Base-by-base conservation (phyloP, 2,797 vertebrate genomes). In the Pampus argenteus region DNA sequence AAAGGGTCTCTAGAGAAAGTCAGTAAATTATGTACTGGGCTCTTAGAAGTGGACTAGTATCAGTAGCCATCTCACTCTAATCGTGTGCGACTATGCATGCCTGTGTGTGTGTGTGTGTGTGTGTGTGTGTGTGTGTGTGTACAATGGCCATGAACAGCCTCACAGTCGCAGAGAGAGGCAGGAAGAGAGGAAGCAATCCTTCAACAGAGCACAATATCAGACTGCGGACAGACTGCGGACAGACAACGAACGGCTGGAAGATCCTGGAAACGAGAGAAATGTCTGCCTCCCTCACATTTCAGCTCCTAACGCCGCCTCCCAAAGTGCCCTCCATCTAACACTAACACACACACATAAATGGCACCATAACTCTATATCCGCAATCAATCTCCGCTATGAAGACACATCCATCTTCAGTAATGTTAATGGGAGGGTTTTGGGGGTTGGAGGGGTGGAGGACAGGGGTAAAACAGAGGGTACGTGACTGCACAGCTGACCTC, bases 371-470 rank as follows among this genome's bases (percentile, higher is more conserved):
- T 96, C 96, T 92, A 97, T 98, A 97, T 97, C 97, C 95, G 96
- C 97, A 97, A 99, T 99, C 97, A 98, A 98, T 99, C 98, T 96
- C 94, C 93, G 95, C 96, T 96, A 97, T 97, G 97, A 97, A 97
- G 97, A 97, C 95, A 95, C 96, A 98, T 99, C 97, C 96, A 97
- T 99, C 97, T 98, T 97, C 96, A 94, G 94, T 96, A 97, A 97
- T 96, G 97, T 96, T 97, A 97, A 97, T 96, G 95, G 96, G 94
- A 95, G 95, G 95, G 73, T 77, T 85, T 75, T 73, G 79, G n/a
- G 71, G 81, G 95, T 93, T 94, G 92, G 93, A 92, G 93, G 87
- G 93, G 91, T 91, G 93, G 93, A 91, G 93, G 94, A 94, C 86
- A 83, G 88, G 80, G 89, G 91, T 88, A 90, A 90, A 90, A 85